phyloP scores from a whole-genome alignment of 2,113 vertebrate genomes.

The Hirundichthys speculiger region DNA sequence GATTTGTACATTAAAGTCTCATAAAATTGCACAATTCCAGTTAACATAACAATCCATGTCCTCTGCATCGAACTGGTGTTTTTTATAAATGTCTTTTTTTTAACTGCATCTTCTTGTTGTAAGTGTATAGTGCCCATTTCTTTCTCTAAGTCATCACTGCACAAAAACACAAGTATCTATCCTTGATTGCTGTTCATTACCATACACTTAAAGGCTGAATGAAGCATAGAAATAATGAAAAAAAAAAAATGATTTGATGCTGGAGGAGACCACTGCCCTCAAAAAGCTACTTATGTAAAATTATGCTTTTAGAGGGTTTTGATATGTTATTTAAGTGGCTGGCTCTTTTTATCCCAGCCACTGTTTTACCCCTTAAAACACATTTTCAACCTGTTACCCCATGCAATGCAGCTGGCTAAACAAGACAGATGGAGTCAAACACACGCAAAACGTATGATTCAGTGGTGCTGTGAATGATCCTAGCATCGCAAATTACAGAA shows the following conservation, averaged over 20 bases:
- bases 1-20: constrained; percentile 10
- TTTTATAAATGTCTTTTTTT: constrained; percentile 15
- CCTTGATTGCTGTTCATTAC: constrained; percentile 69
- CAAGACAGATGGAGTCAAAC: constrained; percentile 33
- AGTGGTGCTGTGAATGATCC: constrained; percentile 14
- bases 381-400: constrained; percentile 28
- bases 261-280: constrained; percentile 42
- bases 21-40: constrained; percentile 5
- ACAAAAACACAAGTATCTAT: constrained; percentile 42
- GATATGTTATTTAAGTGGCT: constrained; percentile 41
- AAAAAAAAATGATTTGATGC: constrained; percentile 22
- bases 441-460: constrained; percentile 23
- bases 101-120: constrained; percentile 11
- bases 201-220: constrained; percentile 56
- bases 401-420: constrained; percentile 25
- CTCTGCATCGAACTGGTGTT: not conserved
- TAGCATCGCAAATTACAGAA: constrained; percentile 21
- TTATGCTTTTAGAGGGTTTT: constrained; percentile 52
- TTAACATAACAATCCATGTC: not conserved
- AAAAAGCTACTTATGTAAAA: constrained; percentile 51
- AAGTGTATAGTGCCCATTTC: constrained; percentile 30
- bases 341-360: constrained; percentile 24
- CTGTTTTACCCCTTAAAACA: constrained; percentile 25
- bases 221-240: constrained; percentile 26
- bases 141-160: constrained; percentile 25